Evolutionary conservation across 2,888 invertebrate genomes (phyloP).

Genomic region (Aproaerema taeniolella): DNA sequence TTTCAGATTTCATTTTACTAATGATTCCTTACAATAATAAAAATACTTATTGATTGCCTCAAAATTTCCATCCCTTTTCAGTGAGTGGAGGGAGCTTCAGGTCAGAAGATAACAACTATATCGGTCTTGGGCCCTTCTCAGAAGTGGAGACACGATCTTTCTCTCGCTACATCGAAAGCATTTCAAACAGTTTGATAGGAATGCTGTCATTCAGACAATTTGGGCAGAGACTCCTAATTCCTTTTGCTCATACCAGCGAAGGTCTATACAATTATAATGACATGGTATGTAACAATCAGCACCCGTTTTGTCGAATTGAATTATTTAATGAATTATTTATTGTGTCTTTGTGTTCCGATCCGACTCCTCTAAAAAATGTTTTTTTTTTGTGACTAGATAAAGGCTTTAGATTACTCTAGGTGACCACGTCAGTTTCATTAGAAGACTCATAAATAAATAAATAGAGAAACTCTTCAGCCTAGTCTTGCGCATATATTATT

Average conservation of each 20-base stretch:
- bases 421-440: too few species aligned
- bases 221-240: slow-evolving; percentile 78
- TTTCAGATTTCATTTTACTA: too few species aligned
- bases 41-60: too few species aligned
- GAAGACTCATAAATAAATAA: too few species aligned
- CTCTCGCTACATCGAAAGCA: slow-evolving; percentile 54
- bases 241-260: slow-evolving; percentile 71
- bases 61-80: slow-evolving; percentile 38
- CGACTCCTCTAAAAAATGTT: neutral
- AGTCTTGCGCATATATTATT: too few species aligned
- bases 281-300: slow-evolving; percentile 47
- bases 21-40: too few species aligned
- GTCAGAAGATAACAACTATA: slow-evolving; percentile 56
- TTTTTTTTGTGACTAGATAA: too few species aligned
- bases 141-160: slow-evolving; percentile 72
- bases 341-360: neutral
- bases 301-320: too few species aligned
- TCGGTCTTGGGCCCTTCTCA: slow-evolving; percentile 75
- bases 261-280: slow-evolving; percentile 64
- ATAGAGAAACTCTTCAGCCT: too few species aligned
- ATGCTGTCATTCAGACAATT: slow-evolving; percentile 81
- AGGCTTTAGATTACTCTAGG: neutral
- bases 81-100: slow-evolving; percentile 65
- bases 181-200: slow-evolving; percentile 57
- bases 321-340: neutral